Percentiles rank a stretch among this genome's conserved stretches.
These are phyloP conservation scores for Pseudococcus viburni DNA, from an alignment of 2,888 invertebrate genomes.

Conservation along the genomic window DNA sequence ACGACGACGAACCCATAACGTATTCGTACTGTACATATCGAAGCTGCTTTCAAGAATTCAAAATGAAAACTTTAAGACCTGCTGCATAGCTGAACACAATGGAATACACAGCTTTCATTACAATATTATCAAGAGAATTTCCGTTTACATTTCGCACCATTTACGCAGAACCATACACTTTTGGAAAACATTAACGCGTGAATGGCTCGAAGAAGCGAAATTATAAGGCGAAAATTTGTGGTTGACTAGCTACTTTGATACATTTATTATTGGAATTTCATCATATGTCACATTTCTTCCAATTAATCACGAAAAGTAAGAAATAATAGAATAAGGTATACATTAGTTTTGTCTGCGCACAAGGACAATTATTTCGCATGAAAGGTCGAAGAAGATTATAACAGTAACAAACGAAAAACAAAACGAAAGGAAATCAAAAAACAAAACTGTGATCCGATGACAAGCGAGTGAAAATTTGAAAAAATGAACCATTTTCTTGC, in stretches of 20 bases:
- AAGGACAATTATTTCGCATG: not conserved
- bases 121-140: conserved; percentile 8
- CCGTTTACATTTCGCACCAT: conserved; percentile 27
- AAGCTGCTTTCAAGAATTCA: not conserved
- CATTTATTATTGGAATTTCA: not conserved
- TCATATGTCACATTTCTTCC: not conserved
- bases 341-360: not conserved
- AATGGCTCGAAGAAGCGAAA: conserved; percentile 8
- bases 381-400: not conserved
- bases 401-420: not conserved
- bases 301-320: not conserved
- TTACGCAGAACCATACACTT: conserved; percentile 3
- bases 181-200: conserved; percentile 24
- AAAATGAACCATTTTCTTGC: not conserved
- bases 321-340: conserved; percentile 4
- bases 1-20: not conserved
- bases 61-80: conserved; percentile 14
- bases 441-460: not conserved
- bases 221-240: conserved; percentile 31
- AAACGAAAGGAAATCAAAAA: not conserved
- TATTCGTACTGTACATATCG: not conserved
- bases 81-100: conserved; percentile 1
- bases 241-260: conserved; percentile 4
- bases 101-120: conserved; percentile 34
- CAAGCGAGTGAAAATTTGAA: not conserved